Evolutionary conservation across 2,113 vertebrate species (phyloP).

Genomic region (Pterocles orientalis): DNA sequence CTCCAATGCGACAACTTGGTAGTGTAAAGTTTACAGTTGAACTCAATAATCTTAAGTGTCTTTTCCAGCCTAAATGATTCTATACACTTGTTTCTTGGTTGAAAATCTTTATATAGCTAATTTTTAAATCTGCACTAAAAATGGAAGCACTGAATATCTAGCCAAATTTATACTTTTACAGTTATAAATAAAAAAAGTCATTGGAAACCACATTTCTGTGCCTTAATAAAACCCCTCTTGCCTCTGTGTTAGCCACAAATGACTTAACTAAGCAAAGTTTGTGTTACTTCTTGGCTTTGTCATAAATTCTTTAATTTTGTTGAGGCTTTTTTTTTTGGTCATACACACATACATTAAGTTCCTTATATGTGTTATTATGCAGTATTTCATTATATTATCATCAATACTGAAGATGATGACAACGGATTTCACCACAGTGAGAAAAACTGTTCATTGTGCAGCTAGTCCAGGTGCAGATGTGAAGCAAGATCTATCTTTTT

Average conservation of each 20-base stretch:
- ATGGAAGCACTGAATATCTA: not conserved
- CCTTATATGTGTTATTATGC: not conserved
- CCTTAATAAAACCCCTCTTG: not conserved
- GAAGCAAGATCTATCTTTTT: not conserved
- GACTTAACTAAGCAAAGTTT: not conserved
- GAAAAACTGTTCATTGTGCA: not conserved
- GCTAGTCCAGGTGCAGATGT: not conserved
- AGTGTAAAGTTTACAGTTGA: not conserved
- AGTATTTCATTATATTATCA: not conserved
- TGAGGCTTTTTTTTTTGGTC: not conserved
- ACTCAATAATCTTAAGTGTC: not conserved
- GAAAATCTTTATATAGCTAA: not conserved
- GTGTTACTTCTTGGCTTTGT: not conserved
- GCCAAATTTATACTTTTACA: not conserved
- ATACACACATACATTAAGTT: not conserved
- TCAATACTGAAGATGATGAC: not conserved
- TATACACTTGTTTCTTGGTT: not conserved
- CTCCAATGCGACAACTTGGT: too few species aligned
- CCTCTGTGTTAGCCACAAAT: not conserved
- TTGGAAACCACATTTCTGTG: not conserved
- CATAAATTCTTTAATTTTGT: not conserved
- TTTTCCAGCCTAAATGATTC: not conserved
- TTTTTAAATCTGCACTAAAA: not conserved
- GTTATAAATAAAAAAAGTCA: not conserved
- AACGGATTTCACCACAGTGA: not conserved